These are phyloP conservation scores for Aplochiton taeniatus DNA, from an alignment of 2,797 vertebrate genomes.

Conservation along the genomic window DNA sequence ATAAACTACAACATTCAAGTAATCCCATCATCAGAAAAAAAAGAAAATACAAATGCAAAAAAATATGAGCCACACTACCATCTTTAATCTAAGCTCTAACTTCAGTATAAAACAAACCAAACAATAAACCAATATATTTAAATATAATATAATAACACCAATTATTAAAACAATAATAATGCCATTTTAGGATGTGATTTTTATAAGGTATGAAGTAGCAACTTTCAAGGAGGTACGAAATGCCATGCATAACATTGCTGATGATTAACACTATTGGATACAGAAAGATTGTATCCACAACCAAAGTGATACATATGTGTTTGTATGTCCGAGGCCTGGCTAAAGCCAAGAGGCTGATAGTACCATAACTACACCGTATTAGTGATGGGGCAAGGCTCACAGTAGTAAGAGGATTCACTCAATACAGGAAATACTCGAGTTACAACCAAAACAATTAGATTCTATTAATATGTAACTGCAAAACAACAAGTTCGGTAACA, in stretches of 20 bases:
- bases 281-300: slow-evolving; percentile 48
- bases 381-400: too few relatives aligned
- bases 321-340: slow-evolving; percentile 40
- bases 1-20: slow-evolving; percentile 73
- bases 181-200: slow-evolving; percentile 57
- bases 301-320: slow-evolving; percentile 51
- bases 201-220: slow-evolving; percentile 50
- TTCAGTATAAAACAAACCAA: slow-evolving; percentile 55
- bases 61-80: slow-evolving; percentile 34
- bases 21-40: slow-evolving; percentile 53
- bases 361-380: slow-evolving; percentile 21
- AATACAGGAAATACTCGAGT: too few relatives aligned
- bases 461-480: too few relatives aligned
- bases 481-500: too few relatives aligned
- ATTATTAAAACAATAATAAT: slow-evolving; percentile 51
- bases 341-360: slow-evolving; percentile 43
- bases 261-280: slow-evolving; percentile 40
- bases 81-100: slow-evolving; percentile 43
- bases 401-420: too few relatives aligned
- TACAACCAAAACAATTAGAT: too few relatives aligned
- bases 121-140: slow-evolving; percentile 52
- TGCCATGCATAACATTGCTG: slow-evolving; percentile 70
- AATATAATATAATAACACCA: slow-evolving; percentile 43
- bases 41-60: slow-evolving; percentile 51
- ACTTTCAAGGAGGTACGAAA: slow-evolving; percentile 64